Base-by-base conservation (phyloP, 92 coral and sea anemone species). In the Virgularia gustaviana region DNA sequence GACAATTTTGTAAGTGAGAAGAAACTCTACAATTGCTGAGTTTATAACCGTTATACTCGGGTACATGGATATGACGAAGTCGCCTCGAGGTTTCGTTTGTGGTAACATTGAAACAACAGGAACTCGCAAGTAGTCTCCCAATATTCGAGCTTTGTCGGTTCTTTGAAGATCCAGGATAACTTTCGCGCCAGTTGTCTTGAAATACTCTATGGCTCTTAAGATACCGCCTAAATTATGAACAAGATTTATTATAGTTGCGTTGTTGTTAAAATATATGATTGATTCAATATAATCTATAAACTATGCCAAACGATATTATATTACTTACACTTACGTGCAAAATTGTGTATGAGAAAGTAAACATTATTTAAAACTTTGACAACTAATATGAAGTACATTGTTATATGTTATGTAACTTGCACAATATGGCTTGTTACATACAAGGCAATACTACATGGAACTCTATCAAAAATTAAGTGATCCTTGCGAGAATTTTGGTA, bases 11-110 rank as follows among this genome's bases (percentile, higher is more conserved):
- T 68, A 68, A 18, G 60, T 18, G 45, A 68, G 12, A 0, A 68
- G 75, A 10, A 15, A 36, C 30, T 49, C 61, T 2, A 68, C 23
- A 15, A 68, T 68, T 41, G 75, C 75, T 32, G 43, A 4, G 39
- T 68, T 68, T 5, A 68, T 31, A 31, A 9, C 47, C 2, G 1
- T 33, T 28, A 68, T 68, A 34, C 45, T 35, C 7, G 75, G 75
- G 51, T 68, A 68, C 75, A 68, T 68, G 33, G 75, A 68, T 30
- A 68, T 34, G 32, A 34, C 33, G 61, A 45, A 68, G 9, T 33
- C 22, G 18, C 75, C 45, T 15, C 35, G 61, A 43, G 75, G 75
- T 19, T 68, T 68, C 5, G 75, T 49, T 5, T 49, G 75, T 34
- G 75, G 75, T 12, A 35, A 29, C 75, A 68, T 49, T 6, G 61